phyloP scores from a whole-genome alignment of 2,797 vertebrate species.

The Manis pentadactyla region DNA sequence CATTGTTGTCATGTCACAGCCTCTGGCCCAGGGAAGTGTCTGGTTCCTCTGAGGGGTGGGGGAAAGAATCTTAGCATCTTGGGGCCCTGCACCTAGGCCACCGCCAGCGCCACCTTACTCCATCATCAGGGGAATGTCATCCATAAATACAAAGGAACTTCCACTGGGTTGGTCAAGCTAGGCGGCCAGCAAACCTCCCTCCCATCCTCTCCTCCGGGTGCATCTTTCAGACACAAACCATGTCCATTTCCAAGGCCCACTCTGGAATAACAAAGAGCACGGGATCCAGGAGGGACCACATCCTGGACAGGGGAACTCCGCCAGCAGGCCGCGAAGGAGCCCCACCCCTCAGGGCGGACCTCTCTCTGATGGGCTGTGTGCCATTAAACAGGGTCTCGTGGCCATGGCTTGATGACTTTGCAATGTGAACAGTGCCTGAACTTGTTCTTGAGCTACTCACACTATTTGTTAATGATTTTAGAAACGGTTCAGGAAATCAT shows the following conservation, averaged over 20 bases:
- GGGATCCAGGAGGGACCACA: neutral
- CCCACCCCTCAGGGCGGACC: rapidly evolving
- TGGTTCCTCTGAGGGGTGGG: too few species aligned
- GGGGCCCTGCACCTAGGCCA: neutral
- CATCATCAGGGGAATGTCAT: neutral
- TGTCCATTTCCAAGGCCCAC: neutral
- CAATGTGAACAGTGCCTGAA: neutral
- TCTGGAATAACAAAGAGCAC: neutral
- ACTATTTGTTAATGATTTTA: constrained; percentile 25
- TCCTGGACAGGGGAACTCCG: neutral
- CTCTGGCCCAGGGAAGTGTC: neutral
- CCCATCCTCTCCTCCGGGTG: neutral
- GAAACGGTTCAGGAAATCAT: constrained; percentile 56
- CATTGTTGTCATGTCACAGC: neutral
- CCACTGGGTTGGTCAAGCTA: neutral
- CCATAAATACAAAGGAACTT: neutral
- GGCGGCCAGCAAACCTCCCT: neutral
- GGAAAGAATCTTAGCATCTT: neutral
- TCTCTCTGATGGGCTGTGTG: neutral
- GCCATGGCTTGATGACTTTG: neutral
- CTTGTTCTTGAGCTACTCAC: constrained; percentile 1
- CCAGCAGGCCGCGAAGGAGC: rapidly evolving
- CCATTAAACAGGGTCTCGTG: neutral
- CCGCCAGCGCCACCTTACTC: neutral
- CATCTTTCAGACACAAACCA: neutral